Evolutionary conservation across 2,888 invertebrate genomes (phyloP).

Genomic region (Buathra laborator): DNA sequence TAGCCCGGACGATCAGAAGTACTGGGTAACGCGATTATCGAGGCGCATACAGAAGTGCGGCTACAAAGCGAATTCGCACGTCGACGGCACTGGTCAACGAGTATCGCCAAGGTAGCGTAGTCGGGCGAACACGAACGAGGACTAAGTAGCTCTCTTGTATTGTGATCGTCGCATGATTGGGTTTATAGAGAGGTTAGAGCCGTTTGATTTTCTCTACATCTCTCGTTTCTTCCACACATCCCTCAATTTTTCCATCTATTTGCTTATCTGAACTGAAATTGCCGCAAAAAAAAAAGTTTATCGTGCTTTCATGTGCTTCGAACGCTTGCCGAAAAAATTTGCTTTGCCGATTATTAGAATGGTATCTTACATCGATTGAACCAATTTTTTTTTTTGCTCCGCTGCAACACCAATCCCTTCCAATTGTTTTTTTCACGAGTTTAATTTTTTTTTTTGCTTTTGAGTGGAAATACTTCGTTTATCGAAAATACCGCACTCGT

Average conservation of each 20-base stretch:
- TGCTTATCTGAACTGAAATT: slow-evolving; percentile 36
- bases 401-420: not conserved
- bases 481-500: not conserved
- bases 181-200: slow-evolving; percentile 82
- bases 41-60: slow-evolving; percentile 97
- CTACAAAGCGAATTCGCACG: slow-evolving; percentile 92
- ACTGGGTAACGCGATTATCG: slow-evolving; percentile 96
- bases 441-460: slow-evolving; percentile 5
- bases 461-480: not conserved
- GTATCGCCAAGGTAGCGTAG: slow-evolving; percentile 91
- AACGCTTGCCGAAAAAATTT: not conserved
- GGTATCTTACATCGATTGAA: not conserved
- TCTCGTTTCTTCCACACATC: slow-evolving; percentile 33
- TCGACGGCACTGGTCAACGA: slow-evolving; percentile 84
- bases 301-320: not conserved
- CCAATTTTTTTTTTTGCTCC: not conserved
- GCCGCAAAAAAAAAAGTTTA: not conserved
- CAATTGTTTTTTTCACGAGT: not conserved
- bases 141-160: slow-evolving; percentile 83
- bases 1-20: slow-evolving; percentile 94
- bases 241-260: not conserved
- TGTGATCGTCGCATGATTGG: slow-evolving; percentile 83
- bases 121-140: slow-evolving; percentile 78
- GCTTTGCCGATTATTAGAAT: not conserved
- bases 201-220: slow-evolving; percentile 73